Evolutionary conservation across 2,797 vertebrate species (phyloP).

Genomic region (Streptopelia turtur): DNA sequence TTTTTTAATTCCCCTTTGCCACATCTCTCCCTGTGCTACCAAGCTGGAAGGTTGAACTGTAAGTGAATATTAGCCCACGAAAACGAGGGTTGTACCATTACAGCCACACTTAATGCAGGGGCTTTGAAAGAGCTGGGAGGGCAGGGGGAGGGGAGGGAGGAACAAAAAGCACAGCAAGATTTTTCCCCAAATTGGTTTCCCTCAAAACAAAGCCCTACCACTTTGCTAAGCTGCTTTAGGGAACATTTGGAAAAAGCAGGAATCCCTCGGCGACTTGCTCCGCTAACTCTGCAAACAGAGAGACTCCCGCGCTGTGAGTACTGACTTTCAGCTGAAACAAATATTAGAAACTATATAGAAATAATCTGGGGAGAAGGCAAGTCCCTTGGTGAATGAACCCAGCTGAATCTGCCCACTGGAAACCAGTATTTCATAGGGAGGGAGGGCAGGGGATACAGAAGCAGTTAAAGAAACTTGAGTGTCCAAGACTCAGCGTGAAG

Average conservation of each 20-base stretch:
- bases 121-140: slow-evolving; percentile 25
- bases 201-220: slow-evolving; percentile 33
- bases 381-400: background rate
- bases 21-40: slow-evolving; percentile 11
- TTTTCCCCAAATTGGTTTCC: slow-evolving; percentile 43
- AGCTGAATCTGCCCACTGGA: slow-evolving; percentile 16
- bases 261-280: slow-evolving; percentile 29
- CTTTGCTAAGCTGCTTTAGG: slow-evolving; percentile 52
- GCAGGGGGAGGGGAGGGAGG: slow-evolving; percentile 1
- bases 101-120: background rate
- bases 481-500: slow-evolving; percentile 74
- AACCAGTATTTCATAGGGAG: slow-evolving; percentile 32
- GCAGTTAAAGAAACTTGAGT: slow-evolving; percentile 68
- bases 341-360: slow-evolving; percentile 9
- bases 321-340: slow-evolving; percentile 22
- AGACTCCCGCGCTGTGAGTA: background rate
- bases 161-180: slow-evolving; percentile 59
- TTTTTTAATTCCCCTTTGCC: slow-evolving; percentile 59
- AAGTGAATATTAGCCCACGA: slow-evolving; percentile 17
- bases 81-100: slow-evolving; percentile 25
- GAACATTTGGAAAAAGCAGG: slow-evolving; percentile 12
- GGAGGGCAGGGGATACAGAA: background rate
- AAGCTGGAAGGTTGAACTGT: slow-evolving; percentile 10
- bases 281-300: background rate
- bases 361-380: slow-evolving; percentile 33